Evolutionary conservation across 2,113 vertebrate species (phyloP).

Genomic region (Paralichthys olivaceus): DNA sequence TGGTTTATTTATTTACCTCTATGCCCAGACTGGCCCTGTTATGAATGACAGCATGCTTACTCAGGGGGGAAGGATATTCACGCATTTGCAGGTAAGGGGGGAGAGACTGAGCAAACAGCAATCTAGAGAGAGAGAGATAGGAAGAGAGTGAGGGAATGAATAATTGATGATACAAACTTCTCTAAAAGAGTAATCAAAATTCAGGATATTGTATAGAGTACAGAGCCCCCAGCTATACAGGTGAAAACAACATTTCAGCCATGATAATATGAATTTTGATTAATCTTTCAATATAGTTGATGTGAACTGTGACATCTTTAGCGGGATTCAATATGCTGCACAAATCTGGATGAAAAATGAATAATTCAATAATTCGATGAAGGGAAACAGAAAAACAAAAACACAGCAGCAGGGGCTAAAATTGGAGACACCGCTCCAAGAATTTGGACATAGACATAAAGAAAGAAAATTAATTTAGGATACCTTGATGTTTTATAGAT

Average conservation of each 20-base stretch:
- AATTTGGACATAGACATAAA: conserved; percentile 5
- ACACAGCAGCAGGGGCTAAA: conserved; percentile 6
- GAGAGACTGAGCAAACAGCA: conserved; percentile 38
- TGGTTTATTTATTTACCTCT: conserved; percentile 69
- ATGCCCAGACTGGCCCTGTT: conserved; percentile 50
- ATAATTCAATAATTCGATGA: conserved; percentile 43
- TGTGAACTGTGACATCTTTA: conserved; percentile 23
- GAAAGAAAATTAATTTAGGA: neutral
- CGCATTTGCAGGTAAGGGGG: conserved; percentile 54
- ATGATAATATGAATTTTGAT: conserved; percentile 44
- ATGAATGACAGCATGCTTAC: conserved; percentile 74
- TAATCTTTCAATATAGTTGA: conserved; percentile 38
- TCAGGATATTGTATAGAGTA: conserved; percentile 33
- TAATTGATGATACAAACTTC: conserved; percentile 68
- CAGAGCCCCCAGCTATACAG: conserved; percentile 9
- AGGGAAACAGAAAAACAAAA: conserved; percentile 17
- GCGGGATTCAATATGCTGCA: conserved; percentile 24
- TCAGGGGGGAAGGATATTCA: conserved; percentile 71
- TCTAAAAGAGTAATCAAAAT: conserved; percentile 62
- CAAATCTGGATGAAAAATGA: conserved; percentile 31
- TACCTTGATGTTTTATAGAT: neutral
- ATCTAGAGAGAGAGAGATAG: conserved; percentile 15
- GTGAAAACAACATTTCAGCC: conserved; percentile 22
- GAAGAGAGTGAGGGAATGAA: conserved; percentile 56
- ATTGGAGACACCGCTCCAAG: neutral